Evolutionary conservation across 2,797 vertebrate genomes (phyloP), one percentile per base, ranked within the genome.

Genomic region (Lithobates sylvaticus): DNA sequence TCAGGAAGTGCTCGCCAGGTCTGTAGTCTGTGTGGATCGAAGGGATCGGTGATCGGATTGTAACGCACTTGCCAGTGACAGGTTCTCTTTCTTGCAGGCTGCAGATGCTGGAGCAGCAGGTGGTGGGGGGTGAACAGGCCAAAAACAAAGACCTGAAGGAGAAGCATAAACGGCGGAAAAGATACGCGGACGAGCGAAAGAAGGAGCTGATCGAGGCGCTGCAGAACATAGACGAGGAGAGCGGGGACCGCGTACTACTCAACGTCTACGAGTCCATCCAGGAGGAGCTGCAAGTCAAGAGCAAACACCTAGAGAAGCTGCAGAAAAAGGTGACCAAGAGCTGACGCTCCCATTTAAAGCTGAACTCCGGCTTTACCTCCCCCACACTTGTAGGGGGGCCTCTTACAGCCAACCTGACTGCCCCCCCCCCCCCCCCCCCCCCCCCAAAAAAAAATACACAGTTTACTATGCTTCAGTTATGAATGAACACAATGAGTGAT

Each of bases 261-360:
- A 93, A 93, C 0, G 96, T 96, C 71, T 97, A 96, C 0, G 92
- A 96, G 89, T 98, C 98, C 89, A 97, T 97, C 88, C 97, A 98
- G 91, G 96, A 98, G 70, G 96, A 99, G 89, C 93, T 96, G 16
- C 88, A 92, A 58, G 97, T 94, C 88, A 97, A 98, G 90, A 96
- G 89, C 91, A 96, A 94, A 78, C 90, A 95, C 23, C 91, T 99
- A 91, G 92, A 95, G 89, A 96, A 93, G 89, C 92, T 96, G 65
- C 97, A 97, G 90, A 93, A 89, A 83, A 98, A 97, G 95, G 97
- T 97, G 88, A 90, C 18, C 5, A 39, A 39, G 36, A 39, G 1
- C 2, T 91, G 29, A 72, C 10, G 12, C 44, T 13, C 44, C 3
- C 10, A 13, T 47, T 13, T 1, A 13, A 10, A 15, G 44, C 44